A percentile compares a stretch with the other conserved stretches of the same genome.
phyloP scores from a whole-genome alignment of 2,797 vertebrate species.

The Melanotaenia parkinsoni region DNA sequence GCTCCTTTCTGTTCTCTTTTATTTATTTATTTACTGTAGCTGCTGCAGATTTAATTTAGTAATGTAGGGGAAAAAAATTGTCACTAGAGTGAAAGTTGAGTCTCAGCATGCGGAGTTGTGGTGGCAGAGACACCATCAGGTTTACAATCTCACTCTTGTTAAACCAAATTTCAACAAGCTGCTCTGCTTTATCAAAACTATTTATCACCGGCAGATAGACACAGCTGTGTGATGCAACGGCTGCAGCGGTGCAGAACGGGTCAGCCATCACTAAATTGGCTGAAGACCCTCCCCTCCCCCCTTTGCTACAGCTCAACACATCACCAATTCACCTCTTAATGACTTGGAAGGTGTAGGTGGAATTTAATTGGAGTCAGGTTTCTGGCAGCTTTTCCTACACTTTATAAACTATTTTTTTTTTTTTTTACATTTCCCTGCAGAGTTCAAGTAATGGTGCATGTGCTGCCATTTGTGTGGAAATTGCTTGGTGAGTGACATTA shows the following conservation, averaged over 20 bases:
- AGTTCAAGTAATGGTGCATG: constrained; percentile 32
- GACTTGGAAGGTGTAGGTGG: constrained; percentile 47
- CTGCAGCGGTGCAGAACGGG: constrained; percentile 47
- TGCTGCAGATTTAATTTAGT: not conserved
- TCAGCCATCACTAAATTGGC: constrained; percentile 44
- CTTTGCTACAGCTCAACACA: constrained; percentile 31
- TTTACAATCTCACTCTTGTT: constrained; percentile 40
- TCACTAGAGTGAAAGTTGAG: not conserved
- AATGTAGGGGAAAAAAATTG: constrained; percentile 2
- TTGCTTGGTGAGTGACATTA: constrained; percentile 55
- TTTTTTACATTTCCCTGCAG: constrained; percentile 30
- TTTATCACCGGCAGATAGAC: constrained; percentile 53
- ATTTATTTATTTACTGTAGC: not conserved
- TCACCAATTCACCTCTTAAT: constrained; percentile 52
- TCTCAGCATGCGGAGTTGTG: not conserved
- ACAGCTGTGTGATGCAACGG: constrained; percentile 65
- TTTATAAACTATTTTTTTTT: constrained; percentile 4
- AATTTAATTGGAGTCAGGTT: constrained; percentile 61
- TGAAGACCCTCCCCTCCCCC: not conserved
- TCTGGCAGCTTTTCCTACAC: constrained; percentile 50
- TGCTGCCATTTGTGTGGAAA: constrained; percentile 40
- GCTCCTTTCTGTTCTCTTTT: no score
- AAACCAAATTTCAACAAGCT: constrained; percentile 48
- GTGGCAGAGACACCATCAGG: constrained; percentile 35
- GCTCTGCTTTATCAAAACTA: constrained; percentile 38